Evolutionary conservation across 2,113 vertebrate species (phyloP), one percentile per base, ranked within the genome.

Genomic region (Leptobrachium ailaonicum): DNA sequence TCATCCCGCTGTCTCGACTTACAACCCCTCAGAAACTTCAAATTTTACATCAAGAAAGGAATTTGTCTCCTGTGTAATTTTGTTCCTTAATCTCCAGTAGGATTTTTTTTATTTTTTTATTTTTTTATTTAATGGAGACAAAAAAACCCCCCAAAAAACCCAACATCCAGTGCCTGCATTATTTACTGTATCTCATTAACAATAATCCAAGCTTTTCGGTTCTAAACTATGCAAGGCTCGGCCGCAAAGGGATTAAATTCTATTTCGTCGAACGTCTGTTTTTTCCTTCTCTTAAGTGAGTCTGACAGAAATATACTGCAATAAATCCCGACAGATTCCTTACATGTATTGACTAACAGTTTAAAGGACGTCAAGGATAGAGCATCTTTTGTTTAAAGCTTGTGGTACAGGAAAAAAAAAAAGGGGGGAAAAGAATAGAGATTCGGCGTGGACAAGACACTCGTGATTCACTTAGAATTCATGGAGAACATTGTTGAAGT

Each of bases 121-220:
- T 32, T 32, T 32, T 32, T 32, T 32, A 32, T 32, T 32, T 13
- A 42, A 47, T 62, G 72, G 79, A 69, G 56, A 68, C 2, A 75
- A 3, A 56, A 76, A 68, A 76, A 47, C 20, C 20, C 20, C 20
- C 20, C 20, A 32, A 32, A 32, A 32, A 32, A 32, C 20, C 20
- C 10, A 10, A 68, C 40, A 54, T 41, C 62, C 20, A 68, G 75
- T n/a, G 72, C 11, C 11, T 41, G 71, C n/a, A 63, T 67, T 66
- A 74, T 80, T 80, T 74, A 74, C 79, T 69, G 79, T 66, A 81
- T 68, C 79, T 75, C 60, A 69, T 80, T 73, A 80, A 60, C 50
- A 41, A 74, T 66, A 73, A 74, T 73, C 73, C 54, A 71, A 66
- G 60, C 73, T 79, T 56, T 75, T 72, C 69, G 71, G 66, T 69